A percentile compares a stretch with the other conserved stretches of the same genome.
These are phyloP conservation scores for Galerucella calmariensis DNA, from an alignment of 2,888 invertebrate genomes.

Conservation along the genomic window DNA sequence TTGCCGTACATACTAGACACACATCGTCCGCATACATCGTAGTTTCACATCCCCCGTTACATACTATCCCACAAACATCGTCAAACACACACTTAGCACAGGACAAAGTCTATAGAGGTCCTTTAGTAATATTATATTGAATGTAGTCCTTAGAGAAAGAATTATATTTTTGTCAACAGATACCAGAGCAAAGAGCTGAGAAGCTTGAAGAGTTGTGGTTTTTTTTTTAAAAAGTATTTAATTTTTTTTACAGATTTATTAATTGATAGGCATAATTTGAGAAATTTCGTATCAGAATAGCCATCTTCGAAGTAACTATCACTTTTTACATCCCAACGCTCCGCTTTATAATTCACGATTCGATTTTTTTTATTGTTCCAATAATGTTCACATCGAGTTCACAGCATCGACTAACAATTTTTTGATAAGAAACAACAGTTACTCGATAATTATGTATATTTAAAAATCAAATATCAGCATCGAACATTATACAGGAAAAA, in stretches of 20 bases:
- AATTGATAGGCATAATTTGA: background rate
- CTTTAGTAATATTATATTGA: too few species aligned
- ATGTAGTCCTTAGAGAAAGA: too few species aligned
- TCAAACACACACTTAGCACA: too few species aligned
- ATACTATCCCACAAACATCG: too few species aligned
- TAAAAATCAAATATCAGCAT: constrained; percentile 48
- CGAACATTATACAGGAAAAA: constrained; percentile 40
- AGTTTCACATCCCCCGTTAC: too few species aligned
- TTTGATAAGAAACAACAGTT: constrained; percentile 42
- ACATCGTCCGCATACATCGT: too few species aligned
- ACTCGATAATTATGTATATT: constrained; percentile 46
- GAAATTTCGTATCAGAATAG: background rate
- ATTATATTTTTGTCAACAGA: too few species aligned
- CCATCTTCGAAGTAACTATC: background rate
- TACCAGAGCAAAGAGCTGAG: too few species aligned
- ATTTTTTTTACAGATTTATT: background rate
- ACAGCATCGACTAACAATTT: constrained; percentile 34
- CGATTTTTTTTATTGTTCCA: constrained; percentile 32
- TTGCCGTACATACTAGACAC: too few species aligned
- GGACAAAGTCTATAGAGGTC: too few species aligned
- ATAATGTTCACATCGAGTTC: constrained; percentile 33
- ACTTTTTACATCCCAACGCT: background rate
- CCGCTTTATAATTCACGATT: constrained; percentile 4
- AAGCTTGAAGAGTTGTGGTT: too few species aligned
- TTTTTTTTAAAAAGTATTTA: too few species aligned